These are phyloP conservation scores for Ypsolopha sequella DNA, from an alignment of 2,888 invertebrate genomes.

Conservation along the genomic window DNA sequence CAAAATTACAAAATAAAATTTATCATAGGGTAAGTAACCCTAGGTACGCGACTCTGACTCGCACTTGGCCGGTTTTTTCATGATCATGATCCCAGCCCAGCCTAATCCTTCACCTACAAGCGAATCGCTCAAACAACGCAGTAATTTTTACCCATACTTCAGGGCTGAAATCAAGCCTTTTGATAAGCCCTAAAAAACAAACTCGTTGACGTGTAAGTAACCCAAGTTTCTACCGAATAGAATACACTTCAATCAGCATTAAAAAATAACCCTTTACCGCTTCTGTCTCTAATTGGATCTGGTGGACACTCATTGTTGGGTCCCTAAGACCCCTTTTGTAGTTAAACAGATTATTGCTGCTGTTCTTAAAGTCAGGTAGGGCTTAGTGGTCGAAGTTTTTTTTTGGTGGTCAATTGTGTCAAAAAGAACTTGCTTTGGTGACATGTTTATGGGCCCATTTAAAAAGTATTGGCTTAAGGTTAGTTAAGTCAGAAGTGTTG, in stretches of 20 bases:
- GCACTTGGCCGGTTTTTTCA: too few relatives aligned
- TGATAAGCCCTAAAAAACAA: too few relatives aligned
- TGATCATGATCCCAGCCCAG: too few relatives aligned
- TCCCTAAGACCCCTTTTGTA: neutral
- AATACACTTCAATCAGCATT: neutral
- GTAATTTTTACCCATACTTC: too few relatives aligned
- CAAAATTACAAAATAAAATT: too few relatives aligned
- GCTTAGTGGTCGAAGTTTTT: neutral
- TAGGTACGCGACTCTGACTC: too few relatives aligned
- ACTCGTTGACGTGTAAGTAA: too few relatives aligned
- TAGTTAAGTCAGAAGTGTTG: too few relatives aligned
- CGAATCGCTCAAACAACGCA: too few relatives aligned
- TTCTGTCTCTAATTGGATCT: constrained; percentile 10
- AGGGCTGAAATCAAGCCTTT: too few relatives aligned
- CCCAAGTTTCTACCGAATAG: neutral
- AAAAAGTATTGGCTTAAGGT: neutral
- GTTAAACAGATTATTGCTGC: constrained; percentile 18
- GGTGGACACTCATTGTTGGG: constrained; percentile 6
- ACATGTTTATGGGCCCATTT: neutral
- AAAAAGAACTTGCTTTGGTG: neutral
- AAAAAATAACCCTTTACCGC: constrained; percentile 5
- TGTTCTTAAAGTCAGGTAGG: constrained; percentile 1
- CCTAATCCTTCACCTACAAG: too few relatives aligned
- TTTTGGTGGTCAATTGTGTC: neutral
- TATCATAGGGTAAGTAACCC: too few relatives aligned